Evolutionary conservation across 1,140 invertebrate genomes (phyloP), one percentile per base, ranked within the genome.

Genomic region (Neomicropteryx cornuta): DNA sequence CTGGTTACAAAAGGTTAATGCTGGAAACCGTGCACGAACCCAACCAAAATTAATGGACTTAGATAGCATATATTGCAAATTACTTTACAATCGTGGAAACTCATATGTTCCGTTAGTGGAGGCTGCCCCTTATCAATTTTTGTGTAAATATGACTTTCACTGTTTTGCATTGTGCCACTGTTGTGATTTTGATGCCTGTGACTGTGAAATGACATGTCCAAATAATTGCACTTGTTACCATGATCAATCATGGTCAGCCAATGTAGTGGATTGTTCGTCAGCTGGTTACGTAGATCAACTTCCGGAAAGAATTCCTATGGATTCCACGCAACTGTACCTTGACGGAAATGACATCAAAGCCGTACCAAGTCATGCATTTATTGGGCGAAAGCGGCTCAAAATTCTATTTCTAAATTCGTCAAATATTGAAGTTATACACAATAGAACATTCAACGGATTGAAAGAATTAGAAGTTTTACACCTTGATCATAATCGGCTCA

Each of bases 181-280:
- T 61, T 94, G 90, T 58, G 89, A 94, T 54, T 94, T 89, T 52
- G 87, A 91, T 58, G 88, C 88, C 17, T 94, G 90, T 59, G 83
- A 94, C 56, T 94, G 89, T 67, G 87, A 93, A 70, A 92, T 94
- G 88, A 91, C 83, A 16, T 94, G 90, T 52, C 90, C 90, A 16
- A 76, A 75, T 32, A 86, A 90, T 51, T 94, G 90, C 58, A 84
- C 83, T 20, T 94, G 90, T 62, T 93, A 89, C 64, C 86, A 93
- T 53, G 88, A 93, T 59, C 83, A 89, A 53, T 85, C 83, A 11
- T 93, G 88, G 87, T 82, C 82, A 20, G 85, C 87, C 6, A 94
- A 94, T 59, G 83, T 93, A 20, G 88, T 94, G 3, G 88, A 92
- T 58, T 94, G 90, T 53, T 83, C 84, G 5, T 72, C 66, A 30